Percentiles rank a stretch among this genome's conserved stretches.
These are phyloP conservation scores for Diabrotica virgifera DNA, from an alignment of 1,140 invertebrate genomes.

Conservation along the genomic window DNA sequence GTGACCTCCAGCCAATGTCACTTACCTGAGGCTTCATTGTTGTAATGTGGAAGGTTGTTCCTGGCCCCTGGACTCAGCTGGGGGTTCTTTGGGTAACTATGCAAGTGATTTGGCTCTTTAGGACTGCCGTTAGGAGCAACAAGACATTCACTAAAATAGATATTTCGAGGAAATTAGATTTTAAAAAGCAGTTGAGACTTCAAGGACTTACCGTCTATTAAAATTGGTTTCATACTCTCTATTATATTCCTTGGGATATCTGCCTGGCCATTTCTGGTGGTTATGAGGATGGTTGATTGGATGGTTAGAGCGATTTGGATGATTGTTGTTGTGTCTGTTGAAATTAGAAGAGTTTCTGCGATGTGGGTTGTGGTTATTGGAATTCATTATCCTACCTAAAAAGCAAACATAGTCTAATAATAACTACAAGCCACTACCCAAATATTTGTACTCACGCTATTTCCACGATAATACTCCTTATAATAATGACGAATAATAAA, in stretches of 20 bases:
- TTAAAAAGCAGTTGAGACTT: slow-evolving; percentile 13
- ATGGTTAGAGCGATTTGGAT: slow-evolving; percentile 39
- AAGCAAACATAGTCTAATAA: slow-evolving; percentile 1
- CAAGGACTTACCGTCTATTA: slow-evolving; percentile 43
- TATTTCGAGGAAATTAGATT: slow-evolving; percentile 14
- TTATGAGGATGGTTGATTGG: slow-evolving; percentile 30
- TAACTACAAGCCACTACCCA: slow-evolving; percentile 1
- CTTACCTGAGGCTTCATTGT: slow-evolving; percentile 42
- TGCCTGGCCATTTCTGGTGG: slow-evolving; percentile 46
- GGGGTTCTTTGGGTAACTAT: slow-evolving; percentile 44
- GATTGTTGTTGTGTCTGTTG: slow-evolving; percentile 44
- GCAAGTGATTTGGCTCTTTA: slow-evolving; percentile 44
- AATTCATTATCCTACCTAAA: slow-evolving; percentile 39
- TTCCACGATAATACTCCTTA: background rate
- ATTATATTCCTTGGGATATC: slow-evolving; percentile 46
- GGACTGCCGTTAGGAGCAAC: slow-evolving; percentile 40
- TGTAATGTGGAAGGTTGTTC: slow-evolving; percentile 44
- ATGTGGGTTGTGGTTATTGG: slow-evolving; percentile 46
- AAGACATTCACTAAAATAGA: slow-evolving; percentile 44
- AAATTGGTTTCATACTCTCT: slow-evolving; percentile 46
- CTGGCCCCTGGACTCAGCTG: slow-evolving; percentile 44
- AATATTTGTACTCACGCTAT: slow-evolving; percentile 1
- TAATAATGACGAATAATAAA: background rate
- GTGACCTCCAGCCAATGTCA: background rate
- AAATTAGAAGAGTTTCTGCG: slow-evolving; percentile 46